Evolutionary conservation across 2,797 vertebrate genomes (phyloP), one percentile per base, ranked within the genome.

Genomic region (Dallia pectoralis): DNA sequence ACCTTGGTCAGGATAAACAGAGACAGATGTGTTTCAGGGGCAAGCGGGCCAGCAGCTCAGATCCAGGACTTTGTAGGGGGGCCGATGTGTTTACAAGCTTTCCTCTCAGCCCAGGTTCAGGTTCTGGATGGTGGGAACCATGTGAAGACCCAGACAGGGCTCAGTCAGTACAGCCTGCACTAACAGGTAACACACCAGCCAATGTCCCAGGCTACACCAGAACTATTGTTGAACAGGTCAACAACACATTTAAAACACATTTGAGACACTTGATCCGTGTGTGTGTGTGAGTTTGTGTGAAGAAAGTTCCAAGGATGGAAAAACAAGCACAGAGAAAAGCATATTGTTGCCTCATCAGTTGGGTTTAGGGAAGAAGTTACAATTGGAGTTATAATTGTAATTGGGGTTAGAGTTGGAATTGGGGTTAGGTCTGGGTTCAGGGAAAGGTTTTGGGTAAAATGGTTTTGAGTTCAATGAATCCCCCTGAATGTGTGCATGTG

Each of bases 1-100:
- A 88, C 83, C 85, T 79, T 79, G 62, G 77, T 30, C 71, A 75
- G 25, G n/a, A 9, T 88, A 92, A 93, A 85, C 74, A 84, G 75
- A 86, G 78, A 83, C 90, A 91, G 85, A 93, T 94, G 90, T 90
- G 84, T 82, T 80, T 78, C 85, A 81, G 74, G 82, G 69, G 82
- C 81, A 79, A 79, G 82, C 81, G 72, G 83, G 68, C 77, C 59
- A 36, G 77, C 78, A 85, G 81, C 78, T 74, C 75, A 78, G 69
- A 79, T 89, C 80, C 85, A 91, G 89, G 91, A 84, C 88, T 84
- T 88, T 82, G 89, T 86, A 88, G 86, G 88, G 86, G 89, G 84
- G 64, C 77, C 70, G 66, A 22, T 74, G 83, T 77, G 79, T 91
- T 92, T 92, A 92, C 91, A 87, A 88, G 89, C 85, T 90, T 89